Percentiles rank a stretch among this genome's conserved stretches.
These are phyloP conservation scores for Phortica variegata DNA, from an alignment of 1,140 invertebrate species.

Conservation along the genomic window DNA sequence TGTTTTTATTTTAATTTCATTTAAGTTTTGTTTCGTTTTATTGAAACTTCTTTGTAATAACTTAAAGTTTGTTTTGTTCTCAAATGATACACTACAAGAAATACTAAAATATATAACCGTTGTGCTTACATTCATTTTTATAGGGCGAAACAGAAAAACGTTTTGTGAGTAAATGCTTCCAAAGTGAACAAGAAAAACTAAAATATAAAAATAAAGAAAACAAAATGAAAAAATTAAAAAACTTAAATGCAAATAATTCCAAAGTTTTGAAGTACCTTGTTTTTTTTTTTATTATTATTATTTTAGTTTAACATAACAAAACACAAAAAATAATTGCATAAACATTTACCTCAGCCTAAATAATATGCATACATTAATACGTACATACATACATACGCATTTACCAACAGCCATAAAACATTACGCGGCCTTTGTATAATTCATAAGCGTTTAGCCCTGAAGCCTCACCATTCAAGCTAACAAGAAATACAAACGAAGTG, in stretches of 20 bases:
- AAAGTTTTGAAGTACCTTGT: constrained; percentile 9
- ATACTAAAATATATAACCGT: constrained; percentile 52
- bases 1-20: too few relatives aligned
- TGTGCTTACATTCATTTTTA: constrained; percentile 57
- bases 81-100: too few relatives aligned
- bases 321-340: too few relatives aligned
- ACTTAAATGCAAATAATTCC: constrained; percentile 14
- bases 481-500: too few relatives aligned
- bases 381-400: constrained; percentile 22
- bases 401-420: constrained; percentile 6
- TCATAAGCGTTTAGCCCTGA: too few relatives aligned
- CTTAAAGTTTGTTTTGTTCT: too few relatives aligned
- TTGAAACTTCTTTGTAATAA: too few relatives aligned
- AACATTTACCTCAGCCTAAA: too few relatives aligned
- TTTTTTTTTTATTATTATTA: constrained; percentile 1
- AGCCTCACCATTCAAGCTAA: too few relatives aligned
- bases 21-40: too few relatives aligned
- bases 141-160: constrained; percentile 57
- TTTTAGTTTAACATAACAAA: too few relatives aligned
- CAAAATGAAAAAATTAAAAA: constrained; percentile 14
- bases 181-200: constrained; percentile 25
- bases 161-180: constrained; percentile 58
- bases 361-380: too few relatives aligned
- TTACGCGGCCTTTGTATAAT: constrained; percentile 13
- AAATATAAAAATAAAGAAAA: constrained; percentile 21